These are phyloP conservation scores for Phyllostomus discolor DNA, from an alignment of 2,113 vertebrate species.

Conservation along the genomic window DNA sequence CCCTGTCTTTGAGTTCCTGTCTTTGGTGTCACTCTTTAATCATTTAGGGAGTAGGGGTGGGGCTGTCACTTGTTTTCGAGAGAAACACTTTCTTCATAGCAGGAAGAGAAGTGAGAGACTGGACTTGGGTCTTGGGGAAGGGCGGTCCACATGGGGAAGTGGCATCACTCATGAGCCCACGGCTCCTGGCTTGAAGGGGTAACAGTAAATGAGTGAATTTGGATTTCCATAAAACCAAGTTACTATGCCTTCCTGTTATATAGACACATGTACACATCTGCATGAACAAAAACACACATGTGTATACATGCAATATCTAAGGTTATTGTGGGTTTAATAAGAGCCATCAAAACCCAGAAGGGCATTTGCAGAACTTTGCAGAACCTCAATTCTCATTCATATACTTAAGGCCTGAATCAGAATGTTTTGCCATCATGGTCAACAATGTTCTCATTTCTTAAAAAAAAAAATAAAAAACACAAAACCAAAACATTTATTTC, in stretches of 20 bases:
- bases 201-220: neutral
- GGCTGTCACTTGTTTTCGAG: neutral
- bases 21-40: neutral
- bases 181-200: neutral
- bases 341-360: neutral
- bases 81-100: conserved; percentile 14
- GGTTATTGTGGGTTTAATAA: neutral
- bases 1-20: neutral
- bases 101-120: conserved; percentile 18
- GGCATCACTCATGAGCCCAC: neutral
- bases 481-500: neutral
- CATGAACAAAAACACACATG: fast-evolving
- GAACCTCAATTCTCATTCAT: neutral
- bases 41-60: neutral
- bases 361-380: neutral
- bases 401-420: conserved; percentile 4
- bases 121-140: neutral
- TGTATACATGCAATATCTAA: neutral
- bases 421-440: conserved; percentile 30
- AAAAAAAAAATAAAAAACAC: neutral
- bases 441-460: conserved; percentile 39
- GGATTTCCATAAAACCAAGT: neutral
- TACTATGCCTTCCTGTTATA: neutral
- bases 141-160: neutral
- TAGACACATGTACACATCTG: fast-evolving